phyloP scores from a whole-genome alignment of 2,113 vertebrate genomes.

The Maccullochella peelii region DNA sequence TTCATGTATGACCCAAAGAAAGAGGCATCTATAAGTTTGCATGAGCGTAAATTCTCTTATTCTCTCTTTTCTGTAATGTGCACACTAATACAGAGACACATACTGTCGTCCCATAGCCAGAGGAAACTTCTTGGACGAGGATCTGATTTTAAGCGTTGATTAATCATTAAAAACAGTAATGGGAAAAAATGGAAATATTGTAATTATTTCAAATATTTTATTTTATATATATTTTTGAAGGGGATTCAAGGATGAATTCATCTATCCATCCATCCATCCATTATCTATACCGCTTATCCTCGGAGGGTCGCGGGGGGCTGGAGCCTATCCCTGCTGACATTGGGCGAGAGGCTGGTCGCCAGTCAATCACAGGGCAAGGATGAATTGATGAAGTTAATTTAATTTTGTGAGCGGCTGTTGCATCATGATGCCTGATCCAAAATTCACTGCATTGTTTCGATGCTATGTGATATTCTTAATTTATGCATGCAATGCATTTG shows the following conservation, averaged over 20 bases:
- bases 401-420: neutral
- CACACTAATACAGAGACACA: neutral
- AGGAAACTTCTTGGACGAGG: neutral
- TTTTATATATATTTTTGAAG: no score
- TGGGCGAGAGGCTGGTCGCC: no score
- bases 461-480: neutral
- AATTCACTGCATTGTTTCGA: neutral
- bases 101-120: neutral
- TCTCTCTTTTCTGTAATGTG: neutral
- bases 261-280: no score
- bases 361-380: no score
- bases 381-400: neutral
- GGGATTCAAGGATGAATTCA: no score
- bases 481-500: neutral
- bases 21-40: conserved; percentile 22
- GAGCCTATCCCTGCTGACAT: no score
- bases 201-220: neutral
- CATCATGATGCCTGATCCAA: neutral
- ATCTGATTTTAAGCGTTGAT: neutral
- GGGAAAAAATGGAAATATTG: neutral
- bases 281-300: no score
- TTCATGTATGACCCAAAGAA: conserved; percentile 1
- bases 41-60: neutral
- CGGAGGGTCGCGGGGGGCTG: no score
- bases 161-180: neutral